Percentiles rank a stretch among this genome's conserved stretches.
These are phyloP conservation scores for Anticlea derivata DNA, from an alignment of 2,888 invertebrate genomes.

Conservation along the genomic window DNA sequence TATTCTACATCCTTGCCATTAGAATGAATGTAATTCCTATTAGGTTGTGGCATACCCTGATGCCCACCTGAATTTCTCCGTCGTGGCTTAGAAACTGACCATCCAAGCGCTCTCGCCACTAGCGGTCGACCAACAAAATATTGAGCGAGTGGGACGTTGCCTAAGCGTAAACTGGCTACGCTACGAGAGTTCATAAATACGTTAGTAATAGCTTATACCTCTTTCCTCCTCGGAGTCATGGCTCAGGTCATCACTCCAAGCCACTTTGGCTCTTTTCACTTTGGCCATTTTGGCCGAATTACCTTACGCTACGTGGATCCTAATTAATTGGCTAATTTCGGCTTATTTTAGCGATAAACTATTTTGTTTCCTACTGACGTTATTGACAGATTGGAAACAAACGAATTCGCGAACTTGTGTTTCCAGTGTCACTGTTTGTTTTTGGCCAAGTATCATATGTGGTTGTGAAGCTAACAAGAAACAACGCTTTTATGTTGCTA, in stretches of 20 bases:
- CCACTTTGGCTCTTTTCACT: slow-evolving; percentile 57
- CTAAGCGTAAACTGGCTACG: too few species aligned
- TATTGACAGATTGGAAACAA: slow-evolving; percentile 11
- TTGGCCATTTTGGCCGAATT: slow-evolving; percentile 46
- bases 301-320: slow-evolving; percentile 3
- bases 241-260: slow-evolving; percentile 80
- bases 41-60: too few species aligned
- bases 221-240: slow-evolving; percentile 78
- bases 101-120: too few species aligned
- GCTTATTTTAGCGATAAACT: slow-evolving; percentile 14
- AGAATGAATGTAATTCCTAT: too few species aligned
- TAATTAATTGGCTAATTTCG: slow-evolving; percentile 20
- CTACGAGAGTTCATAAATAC: too few species aligned
- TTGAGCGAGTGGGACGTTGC: too few species aligned
- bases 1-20: too few species aligned
- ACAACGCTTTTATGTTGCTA: neutral
- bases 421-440: neutral
- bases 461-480: slow-evolving; percentile 10
- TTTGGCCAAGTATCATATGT: neutral
- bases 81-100: too few species aligned
- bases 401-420: neutral
- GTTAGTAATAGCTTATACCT: slow-evolving; percentile 50
- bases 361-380: slow-evolving; percentile 11
- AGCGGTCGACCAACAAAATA: too few species aligned
- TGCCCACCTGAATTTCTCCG: too few species aligned